phyloP scores from a whole-genome alignment of 2,797 vertebrate species.

The Channa striata region DNA sequence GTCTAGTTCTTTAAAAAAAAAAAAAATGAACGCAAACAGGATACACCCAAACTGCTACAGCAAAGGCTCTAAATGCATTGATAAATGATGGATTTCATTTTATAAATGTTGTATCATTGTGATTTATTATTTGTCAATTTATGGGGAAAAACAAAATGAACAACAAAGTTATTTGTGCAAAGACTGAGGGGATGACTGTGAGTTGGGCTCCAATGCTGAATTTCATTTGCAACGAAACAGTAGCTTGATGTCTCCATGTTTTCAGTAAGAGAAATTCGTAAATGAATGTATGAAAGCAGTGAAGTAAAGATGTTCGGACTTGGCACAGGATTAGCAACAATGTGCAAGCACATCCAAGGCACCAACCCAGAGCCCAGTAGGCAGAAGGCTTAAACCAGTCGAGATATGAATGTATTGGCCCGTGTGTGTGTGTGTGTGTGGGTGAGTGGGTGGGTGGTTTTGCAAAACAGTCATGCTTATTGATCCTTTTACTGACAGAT shows the following conservation, averaged over 20 bases:
- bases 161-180: too few relatives aligned
- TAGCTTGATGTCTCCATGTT: neutral
- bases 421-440: constrained; percentile 17
- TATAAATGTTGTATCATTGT: too few relatives aligned
- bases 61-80: too few relatives aligned
- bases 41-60: too few relatives aligned
- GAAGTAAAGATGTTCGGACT: neutral
- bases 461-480: constrained; percentile 47
- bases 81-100: too few relatives aligned
- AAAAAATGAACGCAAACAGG: too few relatives aligned
- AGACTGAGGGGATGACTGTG: too few relatives aligned
- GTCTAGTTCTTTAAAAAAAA: too few relatives aligned
- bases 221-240: neutral
- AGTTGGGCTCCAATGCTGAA: neutral
- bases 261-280: neutral
- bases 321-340: constrained; percentile 7
- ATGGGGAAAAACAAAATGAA: too few relatives aligned
- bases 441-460: constrained; percentile 32
- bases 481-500: constrained; percentile 55
- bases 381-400: constrained; percentile 23
- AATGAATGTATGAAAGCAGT: neutral
- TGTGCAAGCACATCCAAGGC: neutral
- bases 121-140: too few relatives aligned
- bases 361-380: constrained; percentile 15
- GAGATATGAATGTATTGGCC: constrained; percentile 16